phyloP scores from a whole-genome alignment of 2,797 vertebrate species.

The Darevskia nairensis region DNA sequence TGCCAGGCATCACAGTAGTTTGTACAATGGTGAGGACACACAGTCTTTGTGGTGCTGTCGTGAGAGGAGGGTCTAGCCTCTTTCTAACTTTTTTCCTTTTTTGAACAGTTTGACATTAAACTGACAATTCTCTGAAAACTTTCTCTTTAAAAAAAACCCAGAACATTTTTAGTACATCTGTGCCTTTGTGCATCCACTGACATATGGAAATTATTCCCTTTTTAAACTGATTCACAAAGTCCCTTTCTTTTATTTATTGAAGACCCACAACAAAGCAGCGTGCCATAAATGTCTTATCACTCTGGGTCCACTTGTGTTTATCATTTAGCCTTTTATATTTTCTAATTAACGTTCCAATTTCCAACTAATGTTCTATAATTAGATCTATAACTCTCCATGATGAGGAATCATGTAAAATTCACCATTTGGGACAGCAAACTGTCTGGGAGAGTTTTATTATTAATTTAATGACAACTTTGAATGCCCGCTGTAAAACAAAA shows the following conservation, averaged over 20 bases:
- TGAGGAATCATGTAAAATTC: constrained; percentile 11
- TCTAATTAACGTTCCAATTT: constrained; percentile 19
- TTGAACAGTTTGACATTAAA: not conserved
- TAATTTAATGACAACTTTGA: constrained; percentile 28
- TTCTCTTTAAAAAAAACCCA: not conserved
- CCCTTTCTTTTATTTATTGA: not conserved
- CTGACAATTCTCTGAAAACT: not conserved
- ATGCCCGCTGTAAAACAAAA: not conserved
- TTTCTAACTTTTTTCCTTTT: not conserved
- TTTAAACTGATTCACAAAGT: not conserved
- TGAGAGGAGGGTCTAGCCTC: too few relatives aligned
- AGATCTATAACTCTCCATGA: constrained; percentile 25
- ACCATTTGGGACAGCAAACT: constrained; percentile 12
- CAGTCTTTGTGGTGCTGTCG: too few relatives aligned
- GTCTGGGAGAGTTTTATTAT: constrained; percentile 22
- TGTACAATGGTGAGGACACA: too few relatives aligned
- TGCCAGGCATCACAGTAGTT: too few relatives aligned
- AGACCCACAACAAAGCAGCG: not conserved
- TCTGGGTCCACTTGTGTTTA: constrained; percentile 1
- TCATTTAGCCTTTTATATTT: constrained; percentile 4
- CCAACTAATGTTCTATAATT: constrained; percentile 27
- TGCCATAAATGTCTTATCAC: not conserved
- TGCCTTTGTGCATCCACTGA: not conserved
- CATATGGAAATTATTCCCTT: not conserved
- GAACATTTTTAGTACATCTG: not conserved